These are phyloP conservation scores for Homarus americanus DNA, from an alignment of 1,140 invertebrate genomes.

Conservation along the genomic window DNA sequence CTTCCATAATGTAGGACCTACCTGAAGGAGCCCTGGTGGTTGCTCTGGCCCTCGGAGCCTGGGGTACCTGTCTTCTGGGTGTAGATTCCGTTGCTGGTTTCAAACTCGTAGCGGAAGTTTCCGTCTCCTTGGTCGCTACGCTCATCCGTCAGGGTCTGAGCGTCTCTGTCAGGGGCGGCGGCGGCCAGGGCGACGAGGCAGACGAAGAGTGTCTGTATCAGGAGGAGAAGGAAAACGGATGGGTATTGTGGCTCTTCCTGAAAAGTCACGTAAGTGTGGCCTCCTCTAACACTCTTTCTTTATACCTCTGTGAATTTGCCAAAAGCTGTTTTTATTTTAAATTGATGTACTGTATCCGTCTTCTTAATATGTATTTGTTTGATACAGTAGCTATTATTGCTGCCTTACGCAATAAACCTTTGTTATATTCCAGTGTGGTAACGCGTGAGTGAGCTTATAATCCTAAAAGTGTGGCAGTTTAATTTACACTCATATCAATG, in stretches of 20 bases:
- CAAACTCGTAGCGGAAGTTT: constrained; percentile 45
- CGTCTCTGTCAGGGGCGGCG: constrained; percentile 16
- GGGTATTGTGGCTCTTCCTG: neutral
- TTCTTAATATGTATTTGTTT: too few relatives aligned
- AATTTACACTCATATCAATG: too few relatives aligned
- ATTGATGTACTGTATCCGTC: too few relatives aligned
- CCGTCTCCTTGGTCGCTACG: constrained; percentile 43
- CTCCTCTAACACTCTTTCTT: neutral
- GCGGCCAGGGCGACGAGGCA: constrained; percentile 37
- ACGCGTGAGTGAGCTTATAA: too few relatives aligned
- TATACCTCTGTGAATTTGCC: too few relatives aligned
- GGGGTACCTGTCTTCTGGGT: constrained; percentile 2
- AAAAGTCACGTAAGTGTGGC: neutral
- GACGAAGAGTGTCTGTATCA: constrained; percentile 19
- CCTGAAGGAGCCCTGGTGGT: constrained; percentile 37
- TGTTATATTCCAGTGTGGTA: too few relatives aligned
- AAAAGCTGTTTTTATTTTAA: too few relatives aligned
- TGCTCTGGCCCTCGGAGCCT: constrained; percentile 14
- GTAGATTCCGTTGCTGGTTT: constrained; percentile 45
- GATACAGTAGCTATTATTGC: too few relatives aligned
- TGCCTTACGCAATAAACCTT: too few relatives aligned
- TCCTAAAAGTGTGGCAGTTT: too few relatives aligned
- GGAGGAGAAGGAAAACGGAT: neutral
- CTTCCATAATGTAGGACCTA: neutral
- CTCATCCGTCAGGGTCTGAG: neutral